A percentile compares a stretch with the other conserved stretches of the same genome.
Evolutionary conservation across 2,797 vertebrate genomes (phyloP).

Genomic region (Chromobotia macracanthus): DNA sequence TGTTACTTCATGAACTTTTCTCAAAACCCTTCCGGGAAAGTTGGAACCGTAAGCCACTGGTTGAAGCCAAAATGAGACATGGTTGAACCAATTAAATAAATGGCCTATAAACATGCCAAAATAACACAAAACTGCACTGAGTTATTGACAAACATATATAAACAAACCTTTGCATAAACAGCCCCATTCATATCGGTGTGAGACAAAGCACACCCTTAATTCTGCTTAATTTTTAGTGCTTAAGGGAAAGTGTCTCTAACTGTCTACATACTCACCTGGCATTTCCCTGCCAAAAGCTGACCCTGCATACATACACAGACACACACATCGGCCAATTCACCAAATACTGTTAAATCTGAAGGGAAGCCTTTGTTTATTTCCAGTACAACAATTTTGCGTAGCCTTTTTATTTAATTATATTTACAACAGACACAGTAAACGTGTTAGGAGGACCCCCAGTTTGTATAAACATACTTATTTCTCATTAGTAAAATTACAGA

Average conservation of each 20-base stretch:
- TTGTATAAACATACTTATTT: neutral
- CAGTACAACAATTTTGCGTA: neutral
- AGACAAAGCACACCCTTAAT: slow-evolving; percentile 2
- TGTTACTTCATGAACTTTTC: slow-evolving; percentile 30
- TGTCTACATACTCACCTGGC: slow-evolving; percentile 69
- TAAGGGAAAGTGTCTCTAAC: neutral
- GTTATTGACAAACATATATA: neutral
- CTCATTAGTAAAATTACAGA: neutral
- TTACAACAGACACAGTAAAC: too few relatives aligned
- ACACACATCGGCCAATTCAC: slow-evolving; percentile 30
- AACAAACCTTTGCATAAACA: slow-evolving; percentile 6
- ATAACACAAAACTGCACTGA: neutral
- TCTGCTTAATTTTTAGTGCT: slow-evolving; percentile 5
- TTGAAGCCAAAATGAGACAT: slow-evolving; percentile 16
- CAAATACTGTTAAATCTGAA: slow-evolving; percentile 22
- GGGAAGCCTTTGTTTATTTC: neutral
- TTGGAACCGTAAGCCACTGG: neutral
- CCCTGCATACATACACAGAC: slow-evolving; percentile 69
- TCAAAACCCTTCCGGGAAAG: slow-evolving; percentile 40
- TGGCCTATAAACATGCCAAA: slow-evolving; percentile 25
- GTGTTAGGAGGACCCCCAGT: neutral
- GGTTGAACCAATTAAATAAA: neutral
- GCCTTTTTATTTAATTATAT: neutral
- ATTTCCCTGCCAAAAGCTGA: slow-evolving; percentile 80
- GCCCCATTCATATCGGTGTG: neutral